phyloP scores from a whole-genome alignment of 2,113 vertebrate genomes.

The Beaufortia kweichowensis region DNA sequence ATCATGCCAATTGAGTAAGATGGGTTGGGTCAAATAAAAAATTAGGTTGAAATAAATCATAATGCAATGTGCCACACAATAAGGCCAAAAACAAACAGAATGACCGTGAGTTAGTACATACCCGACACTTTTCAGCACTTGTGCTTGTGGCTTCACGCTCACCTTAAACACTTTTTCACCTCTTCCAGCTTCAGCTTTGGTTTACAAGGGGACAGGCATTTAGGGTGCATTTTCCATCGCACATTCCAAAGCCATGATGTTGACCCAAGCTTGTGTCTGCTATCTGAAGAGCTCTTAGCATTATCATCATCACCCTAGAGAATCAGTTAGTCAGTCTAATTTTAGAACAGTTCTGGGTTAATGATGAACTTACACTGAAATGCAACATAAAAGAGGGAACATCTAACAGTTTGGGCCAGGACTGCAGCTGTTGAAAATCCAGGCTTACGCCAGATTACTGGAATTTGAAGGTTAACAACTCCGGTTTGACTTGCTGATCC shows the following conservation, averaged over 20 bases:
- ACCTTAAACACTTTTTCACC: background rate
- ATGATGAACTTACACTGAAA: constrained; percentile 17
- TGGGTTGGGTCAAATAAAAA: background rate
- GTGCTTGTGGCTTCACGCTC: background rate
- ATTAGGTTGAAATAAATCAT: background rate
- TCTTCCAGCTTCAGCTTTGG: background rate
- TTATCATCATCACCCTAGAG: constrained; percentile 23
- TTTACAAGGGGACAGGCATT: background rate
- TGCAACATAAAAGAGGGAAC: background rate
- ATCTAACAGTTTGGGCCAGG: background rate
- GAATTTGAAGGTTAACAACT: constrained; percentile 67
- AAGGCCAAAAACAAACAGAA: no score
- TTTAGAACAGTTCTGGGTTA: constrained; percentile 1
- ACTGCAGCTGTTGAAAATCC: constrained; percentile 59
- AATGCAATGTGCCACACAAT: background rate
- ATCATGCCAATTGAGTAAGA: background rate
- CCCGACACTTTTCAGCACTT: no score
- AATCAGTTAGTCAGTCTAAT: background rate
- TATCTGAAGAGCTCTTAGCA: constrained; percentile 22
- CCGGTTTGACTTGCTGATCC: constrained; percentile 68
- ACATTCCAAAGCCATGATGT: constrained; percentile 22
- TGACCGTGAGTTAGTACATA: no score
- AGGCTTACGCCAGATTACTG: constrained; percentile 62
- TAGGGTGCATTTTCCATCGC: constrained; percentile 7
- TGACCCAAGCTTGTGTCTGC: constrained; percentile 36